Base-by-base conservation (phyloP, 1,140 invertebrate genomes). In the Aphis craccivora region DNA sequence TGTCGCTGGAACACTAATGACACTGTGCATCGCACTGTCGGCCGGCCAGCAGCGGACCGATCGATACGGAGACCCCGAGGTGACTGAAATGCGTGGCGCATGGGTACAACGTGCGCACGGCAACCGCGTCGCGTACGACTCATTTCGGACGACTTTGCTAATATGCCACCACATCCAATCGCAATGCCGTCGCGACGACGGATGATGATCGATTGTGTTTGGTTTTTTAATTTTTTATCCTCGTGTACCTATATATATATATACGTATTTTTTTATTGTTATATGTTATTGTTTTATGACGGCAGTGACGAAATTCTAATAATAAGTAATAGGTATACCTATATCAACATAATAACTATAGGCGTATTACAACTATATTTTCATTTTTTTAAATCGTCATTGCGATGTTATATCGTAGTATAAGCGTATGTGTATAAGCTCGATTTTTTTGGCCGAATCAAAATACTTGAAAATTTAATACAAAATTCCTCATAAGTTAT, bases 21-120 rank as follows among this genome's bases (percentile, higher is more conserved):
- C 60, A n/a, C 60, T 76, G 5, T n/a, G 60, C 60, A 76, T 76
- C 30, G 60, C 60, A n/a, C 60, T 6, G 60, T 76, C 18, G 60
- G 30, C 30, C 60, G 60, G 14, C 60, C 30, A 76, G 37, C 83
- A 22, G 25, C 35, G 37, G 30, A 91, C 90, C 91, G 91, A 92
- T 92, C 91, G 91, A 92, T 92, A 92, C n/a, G 76, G 9, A 45
- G 76, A 51, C 45, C 45, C 76, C n/a, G 40, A 81, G 45, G 91
- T 92, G 91, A 92, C 91, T 83, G 43, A 81, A 48, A 48, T n/a
- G 37, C 18, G n/a, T n/a, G 40, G 67, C 91, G 91, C 89, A 90
- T 90, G 89, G 55, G 89, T 90, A 90, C 55, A 67, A 76, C 35
- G 60, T 37, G 35, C n/a, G 40, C 40, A n/a, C 30, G 43, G 8